Conservation (phyloP, 1,140 invertebrate species). For the Antheraea mylitta region DNA sequence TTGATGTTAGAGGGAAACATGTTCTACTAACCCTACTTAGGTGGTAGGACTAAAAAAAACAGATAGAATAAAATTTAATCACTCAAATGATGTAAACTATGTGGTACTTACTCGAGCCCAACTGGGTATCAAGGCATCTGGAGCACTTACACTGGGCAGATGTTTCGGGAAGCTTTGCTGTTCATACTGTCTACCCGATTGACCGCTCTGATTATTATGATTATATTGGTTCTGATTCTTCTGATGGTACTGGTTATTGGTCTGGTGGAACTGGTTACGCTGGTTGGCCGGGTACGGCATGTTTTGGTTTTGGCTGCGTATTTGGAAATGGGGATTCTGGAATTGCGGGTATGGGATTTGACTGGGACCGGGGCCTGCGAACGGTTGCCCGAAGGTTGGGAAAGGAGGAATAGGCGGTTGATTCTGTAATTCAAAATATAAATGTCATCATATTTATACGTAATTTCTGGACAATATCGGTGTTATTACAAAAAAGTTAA, state of each 20-base stretch:
- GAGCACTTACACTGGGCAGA: slow-evolving; percentile 29
- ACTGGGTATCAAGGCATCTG: slow-evolving; percentile 41
- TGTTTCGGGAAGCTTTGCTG: slow-evolving; percentile 30
- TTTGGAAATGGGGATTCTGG: slow-evolving; percentile 33
- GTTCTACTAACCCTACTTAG: slow-evolving; percentile 3
- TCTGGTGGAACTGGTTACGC: slow-evolving; percentile 13
- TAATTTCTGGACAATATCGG: too few species aligned
- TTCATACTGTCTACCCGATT: neutral
- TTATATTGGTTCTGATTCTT: neutral
- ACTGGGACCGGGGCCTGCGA: slow-evolving; percentile 34
- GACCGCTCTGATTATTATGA: neutral
- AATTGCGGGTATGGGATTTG: slow-evolving; percentile 44
- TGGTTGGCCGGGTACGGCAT: slow-evolving; percentile 2
- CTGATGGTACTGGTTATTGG: slow-evolving; percentile 1
- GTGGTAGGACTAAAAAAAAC: too few species aligned
- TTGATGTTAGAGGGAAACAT: too few species aligned
- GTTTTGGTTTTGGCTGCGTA: slow-evolving; percentile 20
- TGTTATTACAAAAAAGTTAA: too few species aligned
- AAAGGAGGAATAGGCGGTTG: slow-evolving; percentile 36
- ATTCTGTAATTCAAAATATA: slow-evolving; percentile 23
- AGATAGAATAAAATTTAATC: too few species aligned
- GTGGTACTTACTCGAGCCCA: slow-evolving; percentile 23
- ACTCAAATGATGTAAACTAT: neutral
- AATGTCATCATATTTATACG: too few species aligned
- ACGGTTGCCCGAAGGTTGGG: slow-evolving; percentile 35